Base-by-base conservation (phyloP, 1,140 invertebrate species). In the Micrasema longulum region DNA sequence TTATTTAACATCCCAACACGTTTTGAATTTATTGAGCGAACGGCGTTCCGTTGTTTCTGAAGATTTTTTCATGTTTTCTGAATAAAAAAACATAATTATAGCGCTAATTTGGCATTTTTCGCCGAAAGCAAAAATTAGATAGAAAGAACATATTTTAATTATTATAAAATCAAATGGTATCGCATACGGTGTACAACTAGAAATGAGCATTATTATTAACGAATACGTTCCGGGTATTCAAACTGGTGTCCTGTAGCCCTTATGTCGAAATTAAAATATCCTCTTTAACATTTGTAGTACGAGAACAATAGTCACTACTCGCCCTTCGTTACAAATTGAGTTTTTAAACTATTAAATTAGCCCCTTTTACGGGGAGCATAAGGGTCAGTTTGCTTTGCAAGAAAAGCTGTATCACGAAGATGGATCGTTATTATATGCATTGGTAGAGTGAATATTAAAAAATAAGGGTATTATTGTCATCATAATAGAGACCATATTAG, bases 391-490 rank as follows among this genome's bases (percentile, higher is more conserved):
- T 72, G 16, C 31, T 20, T 7, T 68, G 57, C 14, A 35, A 41
- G 31, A 12, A 22, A 22, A 14, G 41, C 12, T 38, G 68, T 53
- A 35, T 35, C n/a, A 71, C 45, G 68, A 62, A 71, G 68, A 75
- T 75, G 73, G 72, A 72, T 75, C 57, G 65, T 75, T 57, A 69
- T 75, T 31, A 47, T 57, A 57, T 64, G 60, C 20, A 47, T 7
- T 64, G 66, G 16, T 48, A 75, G 62, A 70, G 73, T 76, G 74
- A 76, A 76, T 76, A 73, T 73, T 76, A 73, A 76, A 76, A 76
- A 68, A 68, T 64, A 76, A 64, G 74, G 74, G 67, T 73, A 73
- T 72, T 76, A 70, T 75, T 50, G 69, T 69, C 53, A 75, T 75
- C 69, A 72, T 72, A 75, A 75, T 72, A 69, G 69, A 69, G 70